phyloP scores from a whole-genome alignment of 2,113 vertebrate species.

The Sialia sialis region DNA sequence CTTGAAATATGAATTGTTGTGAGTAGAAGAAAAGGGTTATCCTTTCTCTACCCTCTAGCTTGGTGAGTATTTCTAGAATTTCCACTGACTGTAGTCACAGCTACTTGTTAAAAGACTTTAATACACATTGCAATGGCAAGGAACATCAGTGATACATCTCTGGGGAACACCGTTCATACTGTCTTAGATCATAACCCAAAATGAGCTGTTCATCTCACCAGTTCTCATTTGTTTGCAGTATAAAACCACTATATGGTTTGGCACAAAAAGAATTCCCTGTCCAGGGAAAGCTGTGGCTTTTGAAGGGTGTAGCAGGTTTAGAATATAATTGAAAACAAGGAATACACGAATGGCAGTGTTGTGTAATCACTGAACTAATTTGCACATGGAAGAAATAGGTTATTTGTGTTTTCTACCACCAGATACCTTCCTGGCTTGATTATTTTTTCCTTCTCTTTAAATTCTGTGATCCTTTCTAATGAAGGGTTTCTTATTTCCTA shows the following conservation, averaged over 20 bases:
- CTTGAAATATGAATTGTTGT: not conserved
- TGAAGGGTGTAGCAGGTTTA: not conserved
- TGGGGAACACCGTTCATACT: not conserved
- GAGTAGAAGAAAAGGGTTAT: not conserved
- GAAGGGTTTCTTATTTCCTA: slow-evolving; percentile 20
- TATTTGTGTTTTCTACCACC: not conserved
- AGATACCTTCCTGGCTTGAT: not conserved
- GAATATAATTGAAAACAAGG: not conserved
- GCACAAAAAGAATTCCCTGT: not conserved
- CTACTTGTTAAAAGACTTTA: not conserved
- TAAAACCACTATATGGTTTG: slow-evolving; percentile 1
- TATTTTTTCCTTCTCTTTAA: not conserved
- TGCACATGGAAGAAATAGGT: not conserved
- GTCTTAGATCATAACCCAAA: slow-evolving; percentile 8
- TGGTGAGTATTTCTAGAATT: not conserved
- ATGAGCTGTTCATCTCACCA: not conserved
- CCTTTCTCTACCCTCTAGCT: not conserved
- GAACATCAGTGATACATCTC: not conserved
- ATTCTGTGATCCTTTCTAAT: not conserved
- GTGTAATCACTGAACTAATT: not conserved
- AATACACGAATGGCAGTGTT: not conserved
- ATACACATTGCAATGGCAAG: not conserved
- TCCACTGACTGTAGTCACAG: not conserved
- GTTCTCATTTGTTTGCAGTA: not conserved
- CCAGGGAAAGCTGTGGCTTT: not conserved